These are phyloP conservation scores for Smittia sp. DNA, from an alignment of 2,888 invertebrate species.

Conservation along the genomic window DNA sequence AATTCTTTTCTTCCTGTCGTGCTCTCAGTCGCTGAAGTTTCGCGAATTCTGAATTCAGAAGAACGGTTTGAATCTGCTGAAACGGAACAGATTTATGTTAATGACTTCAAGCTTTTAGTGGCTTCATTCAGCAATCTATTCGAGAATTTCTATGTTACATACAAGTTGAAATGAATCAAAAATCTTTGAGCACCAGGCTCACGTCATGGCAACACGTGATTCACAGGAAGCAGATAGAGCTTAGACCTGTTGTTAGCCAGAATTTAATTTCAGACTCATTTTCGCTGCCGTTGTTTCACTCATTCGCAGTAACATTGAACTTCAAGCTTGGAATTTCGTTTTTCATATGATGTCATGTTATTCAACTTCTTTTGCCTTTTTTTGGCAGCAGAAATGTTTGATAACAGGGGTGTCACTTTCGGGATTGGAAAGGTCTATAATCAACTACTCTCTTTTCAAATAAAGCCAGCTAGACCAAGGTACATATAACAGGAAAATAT, in stretches of 20 bases:
- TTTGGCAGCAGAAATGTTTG: too few relatives aligned
- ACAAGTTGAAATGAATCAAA: slow-evolving; percentile 12
- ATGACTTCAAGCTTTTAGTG: slow-evolving; percentile 6
- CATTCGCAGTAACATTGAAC: slow-evolving; percentile 27
- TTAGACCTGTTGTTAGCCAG: slow-evolving; percentile 9
- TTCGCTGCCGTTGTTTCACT: slow-evolving; percentile 11
- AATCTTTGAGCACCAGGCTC: background rate
- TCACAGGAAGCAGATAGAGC: slow-evolving; percentile 35
- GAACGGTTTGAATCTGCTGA: background rate
- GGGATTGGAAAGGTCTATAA: too few relatives aligned
- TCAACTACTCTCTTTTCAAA: too few relatives aligned
- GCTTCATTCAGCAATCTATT: background rate
- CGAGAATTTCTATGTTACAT: background rate
- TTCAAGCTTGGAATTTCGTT: slow-evolving; percentile 27
- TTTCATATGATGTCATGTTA: slow-evolving; percentile 29
- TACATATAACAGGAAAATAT: too few relatives aligned
- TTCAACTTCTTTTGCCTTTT: too few relatives aligned
- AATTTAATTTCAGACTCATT: slow-evolving; percentile 8
- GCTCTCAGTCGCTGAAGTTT: background rate
- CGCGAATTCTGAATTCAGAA: background rate
- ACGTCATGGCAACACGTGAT: slow-evolving; percentile 8
- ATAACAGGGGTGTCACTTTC: too few relatives aligned
- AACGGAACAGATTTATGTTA: slow-evolving; percentile 36
- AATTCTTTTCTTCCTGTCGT: background rate
- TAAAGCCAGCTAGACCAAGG: too few relatives aligned